Percentiles rank a stretch among this genome's conserved stretches.
Evolutionary conservation across 2,888 invertebrate genomes (phyloP).

Genomic region (Pegoplata infirma): DNA sequence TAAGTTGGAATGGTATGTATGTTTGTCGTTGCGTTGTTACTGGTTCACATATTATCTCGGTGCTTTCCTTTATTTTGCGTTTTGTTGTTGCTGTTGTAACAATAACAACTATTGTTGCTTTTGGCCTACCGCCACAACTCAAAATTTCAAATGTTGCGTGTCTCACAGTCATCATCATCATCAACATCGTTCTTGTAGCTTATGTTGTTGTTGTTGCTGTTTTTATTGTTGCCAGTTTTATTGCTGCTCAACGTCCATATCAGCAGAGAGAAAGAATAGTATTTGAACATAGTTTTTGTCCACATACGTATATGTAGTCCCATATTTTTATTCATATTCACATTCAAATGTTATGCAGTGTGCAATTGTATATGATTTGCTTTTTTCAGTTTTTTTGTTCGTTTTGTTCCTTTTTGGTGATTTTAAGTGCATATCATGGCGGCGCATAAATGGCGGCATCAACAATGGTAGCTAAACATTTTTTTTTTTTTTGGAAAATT

Average conservation of each 20-base stretch:
- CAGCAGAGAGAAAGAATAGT: constrained; percentile 16
- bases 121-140: constrained; percentile 62
- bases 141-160: constrained; percentile 77
- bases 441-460: constrained; percentile 65
- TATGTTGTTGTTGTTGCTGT: constrained; percentile 26
- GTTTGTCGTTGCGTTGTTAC: constrained; percentile 34
- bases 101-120: constrained; percentile 36
- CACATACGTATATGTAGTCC: constrained; percentile 18
- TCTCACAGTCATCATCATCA: constrained; percentile 73
- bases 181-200: constrained; percentile 38
- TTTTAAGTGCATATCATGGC: constrained; percentile 64
- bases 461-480: constrained; percentile 56
- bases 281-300: constrained; percentile 12
- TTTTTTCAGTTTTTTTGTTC: neutral
- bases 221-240: no score
- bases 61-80: constrained; percentile 5
- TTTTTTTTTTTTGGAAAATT: constrained; percentile 45
- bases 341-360: constrained; percentile 56
- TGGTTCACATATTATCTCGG: constrained; percentile 38
- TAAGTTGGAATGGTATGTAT: constrained; percentile 22
- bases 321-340: constrained; percentile 54
- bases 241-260: constrained; percentile 45
- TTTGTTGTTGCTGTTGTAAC: constrained; percentile 11
- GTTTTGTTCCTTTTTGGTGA: constrained; percentile 28
- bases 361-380: constrained; percentile 48